phyloP scores from a whole-genome alignment of 2,797 vertebrate genomes.

The Brachyrhaphis roseni region DNA sequence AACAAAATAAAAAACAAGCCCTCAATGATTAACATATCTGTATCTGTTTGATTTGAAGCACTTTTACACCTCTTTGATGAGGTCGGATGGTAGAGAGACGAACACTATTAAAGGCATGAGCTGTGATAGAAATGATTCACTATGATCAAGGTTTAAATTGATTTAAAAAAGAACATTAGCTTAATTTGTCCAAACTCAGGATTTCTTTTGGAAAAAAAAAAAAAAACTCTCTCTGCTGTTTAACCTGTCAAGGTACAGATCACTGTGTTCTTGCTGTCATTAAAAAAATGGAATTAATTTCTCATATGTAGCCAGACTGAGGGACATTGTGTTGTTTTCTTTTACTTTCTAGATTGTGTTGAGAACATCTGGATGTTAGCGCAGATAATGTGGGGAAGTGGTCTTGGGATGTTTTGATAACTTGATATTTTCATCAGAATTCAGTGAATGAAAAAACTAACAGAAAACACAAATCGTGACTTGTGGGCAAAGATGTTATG shows the following conservation, averaged over 20 bases:
- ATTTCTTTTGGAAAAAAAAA: conserved; percentile 22
- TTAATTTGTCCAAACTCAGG: conserved; percentile 56
- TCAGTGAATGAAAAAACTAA: not conserved
- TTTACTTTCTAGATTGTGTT: conserved; percentile 61
- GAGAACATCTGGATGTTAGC: conserved; percentile 59
- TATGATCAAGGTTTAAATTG: conserved; percentile 23
- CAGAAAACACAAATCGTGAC: not conserved
- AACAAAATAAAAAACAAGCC: not conserved
- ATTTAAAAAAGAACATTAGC: not conserved
- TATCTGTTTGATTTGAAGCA: not conserved
- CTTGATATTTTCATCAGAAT: not conserved
- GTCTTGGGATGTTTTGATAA: conserved; percentile 1
- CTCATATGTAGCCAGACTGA: conserved; percentile 74
- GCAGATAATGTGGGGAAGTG: conserved; percentile 40
- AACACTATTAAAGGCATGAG: conserved; percentile 40
- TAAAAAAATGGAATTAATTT: conserved; percentile 29
- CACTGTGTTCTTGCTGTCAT: conserved; percentile 46
- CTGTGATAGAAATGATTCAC: conserved; percentile 13
- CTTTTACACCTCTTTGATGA: conserved; percentile 18
- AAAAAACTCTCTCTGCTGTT: conserved; percentile 24
- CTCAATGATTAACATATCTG: conserved; percentile 14
- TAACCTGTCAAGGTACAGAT: conserved; percentile 41
- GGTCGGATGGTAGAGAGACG: conserved; percentile 24
- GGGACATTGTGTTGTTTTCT: conserved; percentile 76
- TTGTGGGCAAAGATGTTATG: not conserved